Conservation (phyloP, 2,888 invertebrate genomes). For the Osmoderma eremita region DNA sequence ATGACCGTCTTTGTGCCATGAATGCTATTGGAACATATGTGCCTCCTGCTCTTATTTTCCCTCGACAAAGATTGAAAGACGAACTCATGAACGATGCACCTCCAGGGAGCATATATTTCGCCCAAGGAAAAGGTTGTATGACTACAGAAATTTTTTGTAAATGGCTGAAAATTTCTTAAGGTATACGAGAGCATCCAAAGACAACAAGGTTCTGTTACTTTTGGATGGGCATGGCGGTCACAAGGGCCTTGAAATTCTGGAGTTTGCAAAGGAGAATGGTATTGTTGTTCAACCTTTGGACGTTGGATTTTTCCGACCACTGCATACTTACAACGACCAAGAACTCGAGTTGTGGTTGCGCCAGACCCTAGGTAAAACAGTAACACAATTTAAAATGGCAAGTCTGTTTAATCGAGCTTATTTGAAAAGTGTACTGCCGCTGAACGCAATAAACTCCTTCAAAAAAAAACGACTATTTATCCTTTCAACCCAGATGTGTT, state of each 20-base stretch:
- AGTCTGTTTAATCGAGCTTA: neutral
- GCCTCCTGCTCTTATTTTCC: slow-evolving; percentile 44
- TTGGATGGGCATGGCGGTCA: slow-evolving; percentile 50
- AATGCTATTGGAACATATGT: slow-evolving; percentile 53
- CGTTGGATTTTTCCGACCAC: neutral
- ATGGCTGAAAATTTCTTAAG: neutral
- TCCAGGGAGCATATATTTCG: neutral
- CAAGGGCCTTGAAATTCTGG: slow-evolving; percentile 34
- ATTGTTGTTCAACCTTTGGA: slow-evolving; percentile 48
- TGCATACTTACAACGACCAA: slow-evolving; percentile 2
- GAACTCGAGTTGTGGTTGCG: neutral
- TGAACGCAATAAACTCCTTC: no score
- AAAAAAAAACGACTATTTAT: neutral
- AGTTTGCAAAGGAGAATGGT: slow-evolving; percentile 50
- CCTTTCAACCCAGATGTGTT: slow-evolving; percentile 2
- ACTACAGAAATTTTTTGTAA: neutral
- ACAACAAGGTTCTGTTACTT: slow-evolving; percentile 9
- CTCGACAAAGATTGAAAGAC: neutral
- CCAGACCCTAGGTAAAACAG: neutral
- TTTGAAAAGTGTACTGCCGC: no score
- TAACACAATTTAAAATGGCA: neutral
- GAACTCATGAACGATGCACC: slow-evolving; percentile 4
- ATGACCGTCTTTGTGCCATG: slow-evolving; percentile 55
- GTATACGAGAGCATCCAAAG: neutral
- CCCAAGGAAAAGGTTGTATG: slow-evolving; percentile 8